Conservation (phyloP, 2,113 vertebrate genomes). For the Takifugu bimaculatus region DNA sequence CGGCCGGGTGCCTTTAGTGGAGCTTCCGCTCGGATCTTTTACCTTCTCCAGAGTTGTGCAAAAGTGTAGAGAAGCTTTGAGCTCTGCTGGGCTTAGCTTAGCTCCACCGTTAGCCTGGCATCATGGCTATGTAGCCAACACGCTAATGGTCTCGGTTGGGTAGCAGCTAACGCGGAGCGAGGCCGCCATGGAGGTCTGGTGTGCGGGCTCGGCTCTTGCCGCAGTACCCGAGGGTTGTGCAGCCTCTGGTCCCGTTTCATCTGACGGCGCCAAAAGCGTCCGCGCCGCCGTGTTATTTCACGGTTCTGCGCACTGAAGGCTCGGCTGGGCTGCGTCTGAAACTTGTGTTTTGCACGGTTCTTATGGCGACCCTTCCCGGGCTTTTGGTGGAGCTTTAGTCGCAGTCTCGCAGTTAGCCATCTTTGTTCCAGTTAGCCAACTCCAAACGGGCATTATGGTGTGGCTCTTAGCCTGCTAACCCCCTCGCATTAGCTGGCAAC, state of each 20-base stretch:
- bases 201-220: conserved; percentile 41
- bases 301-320: not conserved
- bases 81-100: conserved; percentile 50
- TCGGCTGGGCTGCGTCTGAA: not conserved
- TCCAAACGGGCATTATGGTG: conserved; percentile 12
- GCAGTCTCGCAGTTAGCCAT: conserved; percentile 57
- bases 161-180: conserved; percentile 55
- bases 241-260: not conserved
- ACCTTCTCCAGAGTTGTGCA: conserved; percentile 17
- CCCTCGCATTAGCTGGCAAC: not conserved
- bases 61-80: conserved; percentile 8
- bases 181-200: conserved; percentile 65
- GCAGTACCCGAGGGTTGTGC: conserved; percentile 33
- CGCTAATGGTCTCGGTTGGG: conserved; percentile 49
- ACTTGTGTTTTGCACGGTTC: conserved; percentile 6
- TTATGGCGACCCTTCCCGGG: conserved; percentile 63
- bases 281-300: fast-evolving
- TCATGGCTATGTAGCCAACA: conserved; percentile 61
- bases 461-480: conserved; percentile 46
- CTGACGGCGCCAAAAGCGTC: fast-evolving
- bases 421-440: conserved; percentile 59
- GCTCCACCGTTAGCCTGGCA: conserved; percentile 62
- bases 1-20: conserved; percentile 25
- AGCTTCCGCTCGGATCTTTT: conserved; percentile 44
- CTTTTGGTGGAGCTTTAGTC: conserved; percentile 50